phyloP scores from a whole-genome alignment of 2,888 invertebrate species.

The Norana najaformis region DNA sequence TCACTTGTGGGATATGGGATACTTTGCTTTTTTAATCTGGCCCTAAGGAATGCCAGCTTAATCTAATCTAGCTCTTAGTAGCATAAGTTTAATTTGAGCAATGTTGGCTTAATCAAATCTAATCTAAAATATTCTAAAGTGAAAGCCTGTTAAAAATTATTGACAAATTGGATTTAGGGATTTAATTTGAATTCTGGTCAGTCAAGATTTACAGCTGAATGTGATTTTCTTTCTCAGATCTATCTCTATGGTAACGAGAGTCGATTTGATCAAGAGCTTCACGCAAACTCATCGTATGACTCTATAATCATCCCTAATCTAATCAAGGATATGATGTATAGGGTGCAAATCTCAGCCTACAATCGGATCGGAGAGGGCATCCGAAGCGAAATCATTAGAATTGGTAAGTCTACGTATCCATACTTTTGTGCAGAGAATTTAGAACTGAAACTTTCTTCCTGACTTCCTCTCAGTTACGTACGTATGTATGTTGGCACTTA shows the following conservation, averaged over 20 bases:
- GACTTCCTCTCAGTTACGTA: too few relatives aligned
- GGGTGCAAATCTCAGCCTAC: slow-evolving; percentile 84
- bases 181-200: background rate
- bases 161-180: background rate
- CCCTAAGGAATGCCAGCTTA: too few relatives aligned
- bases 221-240: slow-evolving; percentile 33
- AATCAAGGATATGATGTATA: slow-evolving; percentile 81
- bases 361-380: slow-evolving; percentile 82
- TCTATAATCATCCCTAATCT: slow-evolving; percentile 86
- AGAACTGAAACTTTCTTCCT: background rate
- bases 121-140: background rate
- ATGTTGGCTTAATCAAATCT: background rate
- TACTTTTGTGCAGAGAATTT: too few relatives aligned
- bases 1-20: too few relatives aligned
- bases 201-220: background rate
- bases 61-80: too few relatives aligned
- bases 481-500: too few relatives aligned
- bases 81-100: background rate
- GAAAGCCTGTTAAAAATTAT: background rate
- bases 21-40: too few relatives aligned
- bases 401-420: slow-evolving; percentile 30
- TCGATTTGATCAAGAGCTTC: slow-evolving; percentile 70
- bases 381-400: slow-evolving; percentile 47
- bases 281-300: slow-evolving; percentile 85
- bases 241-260: slow-evolving; percentile 62